Conservation (phyloP, 2,888 invertebrate species). For the Eristalinus aeneus region DNA sequence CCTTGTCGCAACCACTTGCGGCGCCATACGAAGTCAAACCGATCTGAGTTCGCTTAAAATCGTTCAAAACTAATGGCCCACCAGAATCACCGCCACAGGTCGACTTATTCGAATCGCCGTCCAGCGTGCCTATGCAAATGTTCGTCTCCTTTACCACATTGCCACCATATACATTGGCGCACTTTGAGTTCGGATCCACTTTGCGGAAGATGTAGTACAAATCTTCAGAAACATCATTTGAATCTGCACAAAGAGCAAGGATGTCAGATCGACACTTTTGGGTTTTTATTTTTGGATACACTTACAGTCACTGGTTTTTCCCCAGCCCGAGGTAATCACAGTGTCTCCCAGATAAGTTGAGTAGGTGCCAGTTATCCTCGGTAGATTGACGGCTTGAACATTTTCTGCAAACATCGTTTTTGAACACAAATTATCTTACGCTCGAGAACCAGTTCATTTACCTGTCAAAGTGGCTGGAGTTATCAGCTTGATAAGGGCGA, state of each 20-base stretch:
- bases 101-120: conserved; percentile 68
- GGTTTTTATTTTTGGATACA: not conserved
- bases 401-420: conserved; percentile 18
- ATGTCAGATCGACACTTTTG: too few species aligned
- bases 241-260: not conserved
- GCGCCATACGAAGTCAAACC: conserved; percentile 76
- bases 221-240: conserved; percentile 5
- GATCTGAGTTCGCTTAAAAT: conserved; percentile 59
- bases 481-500: conserved; percentile 75
- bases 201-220: conserved; percentile 15
- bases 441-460: conserved; percentile 74
- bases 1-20: conserved; percentile 73
- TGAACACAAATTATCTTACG: conserved; percentile 35
- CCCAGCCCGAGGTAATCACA: conserved; percentile 75
- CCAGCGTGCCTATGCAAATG: conserved; percentile 73
- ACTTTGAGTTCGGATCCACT: conserved; percentile 5
- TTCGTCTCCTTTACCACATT: conserved; percentile 50
- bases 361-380: conserved; percentile 62
- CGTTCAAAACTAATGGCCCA: conserved; percentile 71
- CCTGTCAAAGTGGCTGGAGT: conserved; percentile 72
- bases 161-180: conserved; percentile 3
- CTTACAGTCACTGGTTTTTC: conserved; percentile 72
- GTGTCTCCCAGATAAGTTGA: conserved; percentile 39
- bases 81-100: conserved; percentile 77
- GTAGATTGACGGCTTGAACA: conserved; percentile 33